These are phyloP conservation scores for Pseudomugil tenellus DNA, from an alignment of 2,797 vertebrate genomes.

Conservation along the genomic window DNA sequence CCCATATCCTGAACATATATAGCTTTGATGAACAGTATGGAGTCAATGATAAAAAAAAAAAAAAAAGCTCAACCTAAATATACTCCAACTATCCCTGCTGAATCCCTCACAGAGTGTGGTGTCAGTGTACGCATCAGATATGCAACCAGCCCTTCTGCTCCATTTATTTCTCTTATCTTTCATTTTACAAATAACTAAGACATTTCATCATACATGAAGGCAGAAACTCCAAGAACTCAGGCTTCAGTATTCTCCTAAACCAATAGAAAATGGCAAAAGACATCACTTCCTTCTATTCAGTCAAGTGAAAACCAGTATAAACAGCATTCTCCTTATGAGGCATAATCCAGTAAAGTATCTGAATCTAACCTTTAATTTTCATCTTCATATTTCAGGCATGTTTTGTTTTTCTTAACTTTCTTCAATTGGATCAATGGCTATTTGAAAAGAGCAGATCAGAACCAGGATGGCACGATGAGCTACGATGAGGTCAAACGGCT, in stretches of 20 bases:
- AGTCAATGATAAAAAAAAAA: conserved; percentile 31
- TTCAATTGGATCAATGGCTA: conserved; percentile 92
- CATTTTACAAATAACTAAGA: neutral
- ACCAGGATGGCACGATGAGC: conserved; percentile 95
- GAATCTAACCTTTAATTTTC: neutral
- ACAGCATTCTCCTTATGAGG: neutral
- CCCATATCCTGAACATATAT: conserved; percentile 54
- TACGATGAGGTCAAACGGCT: conserved; percentile 93
- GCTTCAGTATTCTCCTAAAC: neutral
- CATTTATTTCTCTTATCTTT: neutral
- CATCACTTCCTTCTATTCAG: neutral
- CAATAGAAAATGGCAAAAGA: neutral
- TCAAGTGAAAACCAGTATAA: conserved; percentile 1
- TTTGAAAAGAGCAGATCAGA: conserved; percentile 89
- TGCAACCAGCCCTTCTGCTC: conserved; percentile 3
- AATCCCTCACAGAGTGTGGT: conserved; percentile 32
- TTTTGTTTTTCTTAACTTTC: conserved; percentile 81
- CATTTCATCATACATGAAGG: neutral
- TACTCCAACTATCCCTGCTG: conserved; percentile 48
- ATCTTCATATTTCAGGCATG: neutral
- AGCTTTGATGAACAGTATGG: conserved; percentile 55
- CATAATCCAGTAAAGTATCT: neutral
- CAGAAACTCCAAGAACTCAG: neutral
- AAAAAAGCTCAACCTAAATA: conserved; percentile 63
- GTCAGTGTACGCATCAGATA: conserved; percentile 31